Percentiles rank a stretch among this genome's conserved stretches.
These are phyloP conservation scores for Asarcornis scutulata DNA, from an alignment of 2,113 vertebrate genomes.

Conservation along the genomic window DNA sequence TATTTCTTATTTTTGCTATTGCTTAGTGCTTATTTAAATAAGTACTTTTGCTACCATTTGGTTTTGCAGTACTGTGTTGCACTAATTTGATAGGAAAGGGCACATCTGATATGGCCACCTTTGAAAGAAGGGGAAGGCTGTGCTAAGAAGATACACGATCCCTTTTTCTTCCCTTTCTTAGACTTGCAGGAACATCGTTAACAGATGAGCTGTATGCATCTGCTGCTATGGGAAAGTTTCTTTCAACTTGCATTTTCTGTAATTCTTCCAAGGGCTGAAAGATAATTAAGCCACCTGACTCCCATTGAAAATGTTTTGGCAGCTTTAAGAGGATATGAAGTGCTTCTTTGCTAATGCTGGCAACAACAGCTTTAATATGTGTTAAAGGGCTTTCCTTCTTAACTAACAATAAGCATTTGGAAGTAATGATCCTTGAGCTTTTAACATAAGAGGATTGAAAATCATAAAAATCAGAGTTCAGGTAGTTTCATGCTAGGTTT, in stretches of 20 bases:
- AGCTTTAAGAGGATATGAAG: conserved; percentile 64
- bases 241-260: conserved; percentile 53
- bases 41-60: not conserved
- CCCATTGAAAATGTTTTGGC: conserved; percentile 61
- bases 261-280: conserved; percentile 45
- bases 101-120: not conserved
- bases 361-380: conserved; percentile 45
- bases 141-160: not conserved
- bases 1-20: not conserved
- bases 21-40: not conserved
- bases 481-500: conserved; percentile 30
- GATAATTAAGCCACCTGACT: conserved; percentile 66
- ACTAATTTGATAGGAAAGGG: not conserved
- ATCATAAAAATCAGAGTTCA: conserved; percentile 24
- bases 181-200: conserved; percentile 1
- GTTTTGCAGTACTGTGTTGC: not conserved
- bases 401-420: conserved; percentile 52
- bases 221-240: conserved; percentile 59
- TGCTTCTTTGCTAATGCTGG: conserved; percentile 62
- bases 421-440: conserved; percentile 50
- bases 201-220: conserved; percentile 54
- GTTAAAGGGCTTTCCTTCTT: conserved; percentile 66
- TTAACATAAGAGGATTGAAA: conserved; percentile 59
- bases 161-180: not conserved
- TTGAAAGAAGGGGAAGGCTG: not conserved